Percentiles rank a stretch among this genome's conserved stretches.
Evolutionary conservation across 2,888 invertebrate genomes (phyloP).

Genomic region (Seira musarum): DNA sequence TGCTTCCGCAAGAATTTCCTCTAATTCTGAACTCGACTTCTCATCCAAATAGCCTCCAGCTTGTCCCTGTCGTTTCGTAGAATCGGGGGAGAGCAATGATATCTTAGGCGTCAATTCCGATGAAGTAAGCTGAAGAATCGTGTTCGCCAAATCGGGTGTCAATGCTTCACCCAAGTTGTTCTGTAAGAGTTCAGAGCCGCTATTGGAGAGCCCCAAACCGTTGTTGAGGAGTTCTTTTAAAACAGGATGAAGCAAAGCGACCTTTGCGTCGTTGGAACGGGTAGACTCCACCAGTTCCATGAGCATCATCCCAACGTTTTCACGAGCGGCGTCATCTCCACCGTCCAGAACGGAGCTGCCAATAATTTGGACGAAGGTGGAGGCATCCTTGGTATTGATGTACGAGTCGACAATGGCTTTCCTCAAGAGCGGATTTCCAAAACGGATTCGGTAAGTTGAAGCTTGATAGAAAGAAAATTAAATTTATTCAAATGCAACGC

Average conservation of each 20-base stretch:
- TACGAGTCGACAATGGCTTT: constrained; percentile 77
- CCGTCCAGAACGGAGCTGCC: constrained; percentile 69
- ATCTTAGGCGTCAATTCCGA: constrained; percentile 70
- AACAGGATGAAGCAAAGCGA: constrained; percentile 69
- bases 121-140: constrained; percentile 79
- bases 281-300: constrained; percentile 73
- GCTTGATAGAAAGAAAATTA: constrained; percentile 65
- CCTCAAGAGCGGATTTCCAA: constrained; percentile 75
- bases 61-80: constrained; percentile 9
- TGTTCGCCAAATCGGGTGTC: constrained; percentile 78
- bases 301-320: constrained; percentile 77
- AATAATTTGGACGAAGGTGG: constrained; percentile 78
- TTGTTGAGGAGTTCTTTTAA: constrained; percentile 74
- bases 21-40: constrained; percentile 77
- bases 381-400: constrained; percentile 77
- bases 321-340: constrained; percentile 71
- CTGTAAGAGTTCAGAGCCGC: constrained; percentile 78
- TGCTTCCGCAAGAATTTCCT: constrained; percentile 78
- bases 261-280: constrained; percentile 71
- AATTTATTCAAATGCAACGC: too few relatives aligned
- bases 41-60: constrained; percentile 72
- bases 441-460: constrained; percentile 76
- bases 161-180: constrained; percentile 79
- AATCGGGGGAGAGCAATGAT: neutral
- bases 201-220: constrained; percentile 79